phyloP scores from a whole-genome alignment of 2,888 invertebrate genomes.

The Pherbina coryleti region DNA sequence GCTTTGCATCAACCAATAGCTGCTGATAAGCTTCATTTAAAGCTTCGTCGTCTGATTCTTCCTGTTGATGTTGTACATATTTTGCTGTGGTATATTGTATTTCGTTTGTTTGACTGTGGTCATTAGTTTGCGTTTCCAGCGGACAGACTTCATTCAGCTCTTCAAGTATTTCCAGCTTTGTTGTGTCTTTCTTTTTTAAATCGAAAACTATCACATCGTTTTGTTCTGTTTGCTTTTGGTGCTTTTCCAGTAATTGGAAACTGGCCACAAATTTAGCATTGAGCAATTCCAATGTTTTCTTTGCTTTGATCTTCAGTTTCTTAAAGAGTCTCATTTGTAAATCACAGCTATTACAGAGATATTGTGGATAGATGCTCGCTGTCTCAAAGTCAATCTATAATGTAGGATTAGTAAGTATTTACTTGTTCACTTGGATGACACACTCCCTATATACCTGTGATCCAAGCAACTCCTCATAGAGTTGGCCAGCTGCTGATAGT shows the following conservation, averaged over 20 bases:
- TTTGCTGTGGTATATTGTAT: background rate
- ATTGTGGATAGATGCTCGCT: constrained; percentile 47
- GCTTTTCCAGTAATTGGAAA: background rate
- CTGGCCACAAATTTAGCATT: background rate
- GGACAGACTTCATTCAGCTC: background rate
- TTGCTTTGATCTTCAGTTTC: constrained; percentile 55
- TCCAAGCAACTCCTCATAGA: constrained; percentile 52
- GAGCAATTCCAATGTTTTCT: constrained; percentile 46
- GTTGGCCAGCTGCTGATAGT: constrained; percentile 47
- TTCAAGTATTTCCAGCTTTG: background rate
- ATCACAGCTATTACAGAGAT: constrained; percentile 58
- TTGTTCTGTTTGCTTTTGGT: background rate
- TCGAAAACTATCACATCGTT: no score
- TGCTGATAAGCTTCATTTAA: background rate
- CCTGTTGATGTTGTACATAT: background rate
- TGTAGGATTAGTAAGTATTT: background rate
- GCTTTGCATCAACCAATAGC: background rate
- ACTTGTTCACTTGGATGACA: background rate
- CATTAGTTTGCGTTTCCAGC: background rate
- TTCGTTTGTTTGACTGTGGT: background rate
- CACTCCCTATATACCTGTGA: constrained; percentile 47
- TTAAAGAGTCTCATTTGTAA: constrained; percentile 59
- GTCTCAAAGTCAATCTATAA: constrained; percentile 42
- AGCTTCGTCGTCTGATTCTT: background rate
- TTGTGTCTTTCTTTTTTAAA: background rate